phyloP scores from a whole-genome alignment of 2,797 vertebrate genomes.

The Peromyscus melanophrys region DNA sequence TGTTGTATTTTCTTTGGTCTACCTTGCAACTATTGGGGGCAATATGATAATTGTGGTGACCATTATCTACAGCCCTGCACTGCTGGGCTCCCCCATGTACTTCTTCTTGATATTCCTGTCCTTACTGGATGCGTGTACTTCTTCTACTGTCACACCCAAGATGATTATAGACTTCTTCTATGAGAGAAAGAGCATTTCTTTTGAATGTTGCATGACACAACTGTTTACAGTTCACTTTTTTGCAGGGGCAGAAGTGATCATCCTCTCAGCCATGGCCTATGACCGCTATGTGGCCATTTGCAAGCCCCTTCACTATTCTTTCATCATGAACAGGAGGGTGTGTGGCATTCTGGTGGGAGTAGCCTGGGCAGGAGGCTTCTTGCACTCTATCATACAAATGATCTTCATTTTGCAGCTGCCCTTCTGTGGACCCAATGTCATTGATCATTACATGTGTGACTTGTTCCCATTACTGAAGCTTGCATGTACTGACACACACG shows the following conservation, averaged over 20 bases:
- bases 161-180: neutral
- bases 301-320: constrained; percentile 78
- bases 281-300: constrained; percentile 84
- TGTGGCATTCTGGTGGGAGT: constrained; percentile 15
- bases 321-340: constrained; percentile 60
- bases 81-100: neutral
- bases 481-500: neutral
- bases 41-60: neutral
- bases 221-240: constrained; percentile 43
- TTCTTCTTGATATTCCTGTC: constrained; percentile 34
- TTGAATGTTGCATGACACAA: neutral
- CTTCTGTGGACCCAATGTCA: neutral
- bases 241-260: constrained; percentile 1
- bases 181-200: neutral
- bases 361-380: neutral
- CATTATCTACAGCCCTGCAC: neutral
- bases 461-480: neutral
- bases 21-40: neutral
- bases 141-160: neutral
- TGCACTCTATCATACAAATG: neutral
- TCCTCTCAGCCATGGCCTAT: constrained; percentile 81
- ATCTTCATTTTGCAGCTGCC: neutral
- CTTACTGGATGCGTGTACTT: neutral
- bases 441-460: neutral
- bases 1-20: neutral